A percentile compares a stretch with the other conserved stretches of the same genome.
phyloP scores from a whole-genome alignment of 2,113 vertebrate genomes.

The Phoenicopterus ruber region DNA sequence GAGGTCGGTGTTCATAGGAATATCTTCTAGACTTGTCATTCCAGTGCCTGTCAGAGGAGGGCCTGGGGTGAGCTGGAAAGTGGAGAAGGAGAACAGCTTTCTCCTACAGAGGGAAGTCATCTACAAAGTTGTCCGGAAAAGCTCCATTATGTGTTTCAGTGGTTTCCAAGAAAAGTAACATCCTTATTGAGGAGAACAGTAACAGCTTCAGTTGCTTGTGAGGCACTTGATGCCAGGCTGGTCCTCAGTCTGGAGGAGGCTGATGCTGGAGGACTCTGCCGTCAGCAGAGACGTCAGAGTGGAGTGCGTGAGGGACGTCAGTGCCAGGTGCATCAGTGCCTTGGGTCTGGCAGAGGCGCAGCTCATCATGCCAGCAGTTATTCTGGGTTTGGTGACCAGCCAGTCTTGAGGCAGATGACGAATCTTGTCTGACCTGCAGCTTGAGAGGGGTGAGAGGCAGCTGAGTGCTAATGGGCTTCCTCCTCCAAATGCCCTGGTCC shows the following conservation, averaged over 20 bases:
- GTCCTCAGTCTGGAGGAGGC: neutral
- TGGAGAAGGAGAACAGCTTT: neutral
- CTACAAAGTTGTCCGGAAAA: neutral
- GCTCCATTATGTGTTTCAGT: neutral
- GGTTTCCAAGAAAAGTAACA: neutral
- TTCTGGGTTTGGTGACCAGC: neutral
- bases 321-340: neutral
- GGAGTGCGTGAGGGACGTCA: neutral
- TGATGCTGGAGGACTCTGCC: neutral
- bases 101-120: neutral
- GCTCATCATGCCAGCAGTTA: neutral
- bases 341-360: neutral
- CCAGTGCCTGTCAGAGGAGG: neutral
- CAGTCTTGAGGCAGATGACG: neutral
- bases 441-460: neutral
- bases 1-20: neutral
- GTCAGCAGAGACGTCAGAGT: neutral
- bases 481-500: accelerated
- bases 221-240: neutral
- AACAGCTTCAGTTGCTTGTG: neutral
- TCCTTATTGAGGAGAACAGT: neutral
- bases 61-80: neutral
- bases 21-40: neutral
- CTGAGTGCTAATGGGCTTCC: accelerated
- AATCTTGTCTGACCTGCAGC: neutral